Percentiles rank a stretch among this genome's conserved stretches.
Conservation (phyloP, 2,888 invertebrate genomes). For the Microctonus aethiopoides region DNA sequence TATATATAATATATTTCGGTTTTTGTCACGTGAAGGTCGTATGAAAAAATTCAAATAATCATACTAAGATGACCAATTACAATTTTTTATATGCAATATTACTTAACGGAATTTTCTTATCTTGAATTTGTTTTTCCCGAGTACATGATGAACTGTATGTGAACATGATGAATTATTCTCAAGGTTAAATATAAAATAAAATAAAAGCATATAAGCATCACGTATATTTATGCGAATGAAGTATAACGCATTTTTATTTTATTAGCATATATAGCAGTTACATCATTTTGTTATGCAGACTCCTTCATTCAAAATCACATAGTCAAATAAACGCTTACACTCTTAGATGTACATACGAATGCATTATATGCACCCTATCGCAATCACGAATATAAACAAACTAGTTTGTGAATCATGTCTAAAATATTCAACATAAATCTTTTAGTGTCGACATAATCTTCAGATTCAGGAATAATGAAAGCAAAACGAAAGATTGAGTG, state of each 20-base stretch:
- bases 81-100: background rate
- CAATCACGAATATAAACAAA: conserved; percentile 62
- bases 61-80: background rate
- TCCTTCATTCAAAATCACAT: background rate
- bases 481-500: conserved; percentile 12
- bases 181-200: conserved; percentile 3
- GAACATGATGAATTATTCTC: background rate
- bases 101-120: background rate
- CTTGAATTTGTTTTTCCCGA: background rate
- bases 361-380: conserved; percentile 51
- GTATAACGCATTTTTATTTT: background rate
- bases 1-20: too few species aligned
- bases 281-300: background rate
- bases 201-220: background rate
- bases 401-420: conserved; percentile 66
- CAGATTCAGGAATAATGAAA: conserved; percentile 29
- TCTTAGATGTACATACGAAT: background rate
- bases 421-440: conserved; percentile 65
- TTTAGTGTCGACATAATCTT: conserved; percentile 48
- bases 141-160: background rate
- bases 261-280: background rate
- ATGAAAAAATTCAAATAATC: background rate
- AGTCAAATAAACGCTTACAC: too few species aligned
- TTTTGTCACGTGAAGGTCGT: background rate
- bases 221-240: background rate